Conservation (phyloP, 2,797 vertebrate species). For the Hoplostethus mediterraneus region DNA sequence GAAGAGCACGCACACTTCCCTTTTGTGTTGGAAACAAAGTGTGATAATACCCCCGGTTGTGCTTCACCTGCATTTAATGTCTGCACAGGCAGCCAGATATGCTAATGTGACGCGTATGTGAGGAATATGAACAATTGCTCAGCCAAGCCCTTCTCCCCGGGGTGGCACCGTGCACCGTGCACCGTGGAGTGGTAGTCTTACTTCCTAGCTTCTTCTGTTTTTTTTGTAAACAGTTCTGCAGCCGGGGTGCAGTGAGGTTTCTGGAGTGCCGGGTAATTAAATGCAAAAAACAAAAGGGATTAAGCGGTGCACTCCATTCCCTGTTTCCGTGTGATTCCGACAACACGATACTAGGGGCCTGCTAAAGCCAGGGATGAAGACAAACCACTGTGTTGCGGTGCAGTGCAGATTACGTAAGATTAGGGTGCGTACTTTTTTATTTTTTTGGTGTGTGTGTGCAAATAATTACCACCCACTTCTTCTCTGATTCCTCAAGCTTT, state of each 20-base stretch:
- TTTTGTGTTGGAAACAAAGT: slow-evolving; percentile 78
- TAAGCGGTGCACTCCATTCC: slow-evolving; percentile 46
- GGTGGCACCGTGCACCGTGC: slow-evolving; percentile 29
- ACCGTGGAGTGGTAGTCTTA: slow-evolving; percentile 55
- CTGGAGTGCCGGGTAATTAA: slow-evolving; percentile 70
- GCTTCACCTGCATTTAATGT: slow-evolving; percentile 78
- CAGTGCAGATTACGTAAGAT: slow-evolving; percentile 66
- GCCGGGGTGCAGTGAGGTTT: slow-evolving; percentile 49
- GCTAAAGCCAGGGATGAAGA: slow-evolving; percentile 63
- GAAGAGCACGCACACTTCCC: slow-evolving; percentile 40
- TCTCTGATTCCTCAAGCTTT: slow-evolving; percentile 18
- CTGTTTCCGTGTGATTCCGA: slow-evolving; percentile 63
- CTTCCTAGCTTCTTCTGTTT: slow-evolving; percentile 8
- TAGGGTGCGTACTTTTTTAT: slow-evolving; percentile 33
- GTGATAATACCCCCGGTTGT: slow-evolving; percentile 67
- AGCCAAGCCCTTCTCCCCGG: slow-evolving; percentile 69
- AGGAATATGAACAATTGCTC: slow-evolving; percentile 70
- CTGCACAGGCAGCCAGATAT: slow-evolving; percentile 77
- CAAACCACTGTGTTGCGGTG: slow-evolving; percentile 35
- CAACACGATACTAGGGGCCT: slow-evolving; percentile 32
- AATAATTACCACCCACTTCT: slow-evolving; percentile 46
- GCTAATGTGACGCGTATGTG: slow-evolving; percentile 76
- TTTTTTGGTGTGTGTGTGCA: slow-evolving; percentile 1
- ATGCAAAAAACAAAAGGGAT: slow-evolving; percentile 69
- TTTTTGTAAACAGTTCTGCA: slow-evolving; percentile 49